Percentiles rank a stretch among this genome's conserved stretches.
Conservation (phyloP, 2,113 vertebrate genomes). For the Plestiodon gilberti region DNA sequence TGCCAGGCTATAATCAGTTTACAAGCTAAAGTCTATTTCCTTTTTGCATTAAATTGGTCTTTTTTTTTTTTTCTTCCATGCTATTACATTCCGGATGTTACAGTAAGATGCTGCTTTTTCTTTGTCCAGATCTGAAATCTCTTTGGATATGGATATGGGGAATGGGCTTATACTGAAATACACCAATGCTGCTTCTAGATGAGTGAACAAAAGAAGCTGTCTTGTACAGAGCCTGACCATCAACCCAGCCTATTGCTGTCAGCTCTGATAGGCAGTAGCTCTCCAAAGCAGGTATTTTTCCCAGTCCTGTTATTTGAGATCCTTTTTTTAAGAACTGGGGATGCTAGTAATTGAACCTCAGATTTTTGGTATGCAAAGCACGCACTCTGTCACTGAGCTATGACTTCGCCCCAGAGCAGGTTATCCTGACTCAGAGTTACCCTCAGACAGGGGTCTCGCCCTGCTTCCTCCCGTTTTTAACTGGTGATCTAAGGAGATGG, state of each 20-base stretch:
- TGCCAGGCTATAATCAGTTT: constrained; percentile 11
- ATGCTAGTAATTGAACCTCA: neutral
- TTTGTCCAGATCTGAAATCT: neutral
- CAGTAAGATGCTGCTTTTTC: neutral
- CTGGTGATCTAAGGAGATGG: neutral
- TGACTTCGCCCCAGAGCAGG: neutral
- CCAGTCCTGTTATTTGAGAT: neutral
- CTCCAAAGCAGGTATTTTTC: neutral
- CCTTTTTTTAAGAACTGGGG: neutral
- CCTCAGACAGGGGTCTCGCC: neutral
- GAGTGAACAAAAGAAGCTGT: too few relatives aligned
- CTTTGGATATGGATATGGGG: neutral
- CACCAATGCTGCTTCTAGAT: too few relatives aligned
- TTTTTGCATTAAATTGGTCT: neutral
- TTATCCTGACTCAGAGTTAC: neutral
- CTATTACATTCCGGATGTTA: neutral
- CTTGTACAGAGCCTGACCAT: neutral
- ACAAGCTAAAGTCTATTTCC: constrained; percentile 11
- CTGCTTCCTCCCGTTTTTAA: neutral
- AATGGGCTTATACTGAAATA: neutral
- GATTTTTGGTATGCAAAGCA: neutral
- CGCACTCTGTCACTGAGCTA: neutral
- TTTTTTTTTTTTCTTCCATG: neutral
- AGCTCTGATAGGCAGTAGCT: neutral
- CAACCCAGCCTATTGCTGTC: neutral